Evolutionary conservation across 1,140 invertebrate genomes (phyloP).

Genomic region (Drosophila sp.): DNA sequence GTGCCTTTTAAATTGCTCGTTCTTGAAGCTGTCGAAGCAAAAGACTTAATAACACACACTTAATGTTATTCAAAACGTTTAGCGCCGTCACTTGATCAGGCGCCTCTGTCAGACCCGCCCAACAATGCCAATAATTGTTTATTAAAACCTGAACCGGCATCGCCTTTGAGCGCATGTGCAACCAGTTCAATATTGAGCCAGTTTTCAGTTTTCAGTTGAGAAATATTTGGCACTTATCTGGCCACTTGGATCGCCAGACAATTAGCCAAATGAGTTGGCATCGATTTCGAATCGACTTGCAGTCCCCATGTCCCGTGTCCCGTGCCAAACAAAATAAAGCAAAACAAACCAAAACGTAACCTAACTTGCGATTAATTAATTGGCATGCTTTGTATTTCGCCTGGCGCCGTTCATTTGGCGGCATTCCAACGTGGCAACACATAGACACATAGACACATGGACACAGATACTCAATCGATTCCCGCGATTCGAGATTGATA

Average conservation of each 20-base stretch:
- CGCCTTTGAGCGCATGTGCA: slow-evolving; percentile 49
- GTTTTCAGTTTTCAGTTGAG: slow-evolving; percentile 8
- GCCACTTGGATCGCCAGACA: slow-evolving; percentile 60
- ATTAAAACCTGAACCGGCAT: slow-evolving; percentile 14
- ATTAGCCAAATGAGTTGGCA: slow-evolving; percentile 77
- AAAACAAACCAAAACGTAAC: too few species aligned
- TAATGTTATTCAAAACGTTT: slow-evolving; percentile 62
- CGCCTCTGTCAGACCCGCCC: slow-evolving; percentile 51
- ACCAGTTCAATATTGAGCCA: slow-evolving; percentile 6
- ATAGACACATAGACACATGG: too few species aligned
- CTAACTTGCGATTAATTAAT: slow-evolving; percentile 70
- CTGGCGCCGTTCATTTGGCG: slow-evolving; percentile 61
- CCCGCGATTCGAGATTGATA: slow-evolving; percentile 59
- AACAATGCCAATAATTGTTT: slow-evolving; percentile 8
- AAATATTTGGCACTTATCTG: slow-evolving; percentile 57
- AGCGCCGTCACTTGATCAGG: slow-evolving; percentile 66
- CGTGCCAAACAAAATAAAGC: slow-evolving; percentile 58
- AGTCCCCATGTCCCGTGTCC: not conserved
- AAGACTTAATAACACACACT: slow-evolving; percentile 61
- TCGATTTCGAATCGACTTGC: slow-evolving; percentile 16
- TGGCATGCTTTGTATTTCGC: slow-evolving; percentile 70
- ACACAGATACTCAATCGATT: slow-evolving; percentile 55
- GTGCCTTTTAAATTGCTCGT: slow-evolving; percentile 67
- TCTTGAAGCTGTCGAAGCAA: slow-evolving; percentile 26
- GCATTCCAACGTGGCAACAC: slow-evolving; percentile 70